Evolutionary conservation across 2,888 invertebrate genomes (phyloP), one percentile per base, ranked within the genome.

Genomic region (Spicauda simplicius): DNA sequence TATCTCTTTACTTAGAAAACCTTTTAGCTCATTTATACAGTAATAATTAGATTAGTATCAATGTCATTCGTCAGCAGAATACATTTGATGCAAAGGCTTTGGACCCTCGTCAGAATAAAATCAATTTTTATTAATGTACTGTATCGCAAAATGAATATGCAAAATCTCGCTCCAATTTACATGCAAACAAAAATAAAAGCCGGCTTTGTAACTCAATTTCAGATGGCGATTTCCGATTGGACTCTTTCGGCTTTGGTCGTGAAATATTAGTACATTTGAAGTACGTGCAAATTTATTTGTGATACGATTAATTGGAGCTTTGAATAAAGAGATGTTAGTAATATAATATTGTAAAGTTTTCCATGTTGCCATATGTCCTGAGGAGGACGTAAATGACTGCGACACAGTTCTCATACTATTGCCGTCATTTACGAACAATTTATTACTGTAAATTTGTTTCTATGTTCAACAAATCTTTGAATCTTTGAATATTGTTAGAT

Each of bases 111-210:
- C 59, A 61, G 19, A 30, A 61, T 19, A 53, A 52, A 33, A 61
- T 53, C 60, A 45, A 64, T 69, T 61, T 57, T 55, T 56, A 57
- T 45, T 30, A 12, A 48, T 30, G 50, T 50, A 30, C 37, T 54
- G 37, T 30, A 52, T 41, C 52, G 52, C 45, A 41, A 61, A 60
- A 64, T 66, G 60, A 61, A 55, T 60, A 68, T 68, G 55, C 62
- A 63, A 66, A 69, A 59, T 54, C 50, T 16, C 41, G 58, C 64
- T 66, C 56, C 54, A 63, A 59, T 66, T 62, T 66, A 58, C 37
- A 62, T 61, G 16, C 48, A 60, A 64, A 58, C 48, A 37, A 60
- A 60, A 61, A 53, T 61, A 61, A 61, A 64, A 55, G 25, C 19
- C 30, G 54, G 25, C 25, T 16, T 55, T 45, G 25, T 56, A 64